A percentile compares a stretch with the other conserved stretches of the same genome.
phyloP scores from a whole-genome alignment of 1,140 invertebrate species.

The Aricia agestis region DNA sequence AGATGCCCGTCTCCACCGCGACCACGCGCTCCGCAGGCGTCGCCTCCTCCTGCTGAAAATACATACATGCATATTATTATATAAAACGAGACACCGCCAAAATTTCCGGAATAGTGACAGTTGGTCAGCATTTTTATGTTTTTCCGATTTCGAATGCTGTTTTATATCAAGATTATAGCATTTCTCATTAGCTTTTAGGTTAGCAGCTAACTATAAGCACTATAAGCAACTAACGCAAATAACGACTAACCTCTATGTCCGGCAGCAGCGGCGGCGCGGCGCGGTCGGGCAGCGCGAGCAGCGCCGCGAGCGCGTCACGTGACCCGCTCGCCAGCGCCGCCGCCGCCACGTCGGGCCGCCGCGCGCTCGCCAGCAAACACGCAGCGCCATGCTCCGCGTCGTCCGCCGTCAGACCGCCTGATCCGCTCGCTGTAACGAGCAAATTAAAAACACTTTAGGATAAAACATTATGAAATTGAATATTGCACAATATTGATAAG shows the following conservation, averaged over 20 bases:
- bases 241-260: constrained; percentile 31
- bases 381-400: constrained; percentile 94
- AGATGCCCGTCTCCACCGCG: constrained; percentile 84
- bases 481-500: no score
- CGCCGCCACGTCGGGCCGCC: constrained; percentile 82
- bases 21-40: constrained; percentile 69
- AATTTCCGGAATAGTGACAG: no score
- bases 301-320: constrained; percentile 87
- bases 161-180: no score
- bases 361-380: constrained; percentile 88
- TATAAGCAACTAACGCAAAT: no score
- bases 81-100: no score
- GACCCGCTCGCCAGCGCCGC: constrained; percentile 89
- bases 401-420: constrained; percentile 91
- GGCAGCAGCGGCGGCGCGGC: constrained; percentile 39
- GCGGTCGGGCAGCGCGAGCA: constrained; percentile 79
- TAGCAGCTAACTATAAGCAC: no score
- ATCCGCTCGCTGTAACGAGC: constrained; percentile 5
- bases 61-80: no score
- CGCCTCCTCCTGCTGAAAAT: constrained; percentile 79
- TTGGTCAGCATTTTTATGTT: no score
- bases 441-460: not conserved
- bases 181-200: no score
- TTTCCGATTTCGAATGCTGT: no score
- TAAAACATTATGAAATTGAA: constrained; percentile 22